Evolutionary conservation across 2,888 invertebrate species (phyloP).

Genomic region (Tenthredo notha): DNA sequence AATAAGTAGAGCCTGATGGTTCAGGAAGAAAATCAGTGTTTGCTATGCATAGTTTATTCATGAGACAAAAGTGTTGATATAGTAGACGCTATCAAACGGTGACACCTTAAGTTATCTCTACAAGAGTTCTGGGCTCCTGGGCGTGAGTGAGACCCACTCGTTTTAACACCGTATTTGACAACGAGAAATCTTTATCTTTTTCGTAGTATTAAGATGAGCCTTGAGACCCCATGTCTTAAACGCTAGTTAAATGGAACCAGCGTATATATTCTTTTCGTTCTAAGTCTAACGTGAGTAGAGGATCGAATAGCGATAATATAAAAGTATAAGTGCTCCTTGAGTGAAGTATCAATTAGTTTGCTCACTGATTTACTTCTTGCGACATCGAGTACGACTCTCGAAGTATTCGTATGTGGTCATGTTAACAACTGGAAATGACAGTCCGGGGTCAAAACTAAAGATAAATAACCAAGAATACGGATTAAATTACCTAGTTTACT

Average conservation of each 20-base stretch:
- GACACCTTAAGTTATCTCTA: slow-evolving; percentile 42
- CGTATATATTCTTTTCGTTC: background rate
- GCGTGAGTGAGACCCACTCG: background rate
- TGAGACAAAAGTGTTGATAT: slow-evolving; percentile 15
- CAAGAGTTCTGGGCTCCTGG: slow-evolving; percentile 43
- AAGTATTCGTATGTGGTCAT: background rate
- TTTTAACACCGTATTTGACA: slow-evolving; percentile 20
- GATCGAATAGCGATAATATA: background rate
- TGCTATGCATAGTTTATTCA: slow-evolving; percentile 35
- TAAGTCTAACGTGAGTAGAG: background rate
- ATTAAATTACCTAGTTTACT: background rate
- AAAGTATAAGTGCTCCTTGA: slow-evolving; percentile 25
- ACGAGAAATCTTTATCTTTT: slow-evolving; percentile 12
- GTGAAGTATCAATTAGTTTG: slow-evolving; percentile 22
- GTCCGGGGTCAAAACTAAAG: slow-evolving; percentile 38
- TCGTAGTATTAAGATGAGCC: background rate
- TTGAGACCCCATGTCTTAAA: background rate
- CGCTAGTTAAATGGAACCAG: background rate
- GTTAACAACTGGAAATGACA: slow-evolving; percentile 39
- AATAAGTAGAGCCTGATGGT: background rate
- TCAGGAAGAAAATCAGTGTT: background rate
- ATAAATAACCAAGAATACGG: slow-evolving; percentile 11
- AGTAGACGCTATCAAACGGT: slow-evolving; percentile 14
- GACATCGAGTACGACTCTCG: slow-evolving; percentile 23
- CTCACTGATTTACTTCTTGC: slow-evolving; percentile 16